Base-by-base conservation (phyloP, 2,797 vertebrate genomes). In the Cossypha caffra region DNA sequence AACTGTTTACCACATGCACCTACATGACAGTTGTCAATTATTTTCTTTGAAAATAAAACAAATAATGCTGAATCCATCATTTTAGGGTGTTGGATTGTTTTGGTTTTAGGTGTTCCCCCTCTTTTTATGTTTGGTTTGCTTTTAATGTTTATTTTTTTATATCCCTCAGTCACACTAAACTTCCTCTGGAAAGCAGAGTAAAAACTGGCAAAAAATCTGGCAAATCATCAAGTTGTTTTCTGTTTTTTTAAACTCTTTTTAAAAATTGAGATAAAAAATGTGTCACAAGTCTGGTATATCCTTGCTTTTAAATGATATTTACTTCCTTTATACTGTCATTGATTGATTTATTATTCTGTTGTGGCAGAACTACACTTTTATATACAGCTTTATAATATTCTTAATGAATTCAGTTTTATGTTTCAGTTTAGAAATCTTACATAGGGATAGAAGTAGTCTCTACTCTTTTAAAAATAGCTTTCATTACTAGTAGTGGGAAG, bases 81-180 rank as follows among this genome's bases (percentile, higher is more conserved):
- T 71, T 47, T 26, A 3, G 10, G 29, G 7, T 61, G 5, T 58
- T 63, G 9, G 13, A 35, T 57, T 76, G 6, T 16, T 63, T n/a
- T 37, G 2, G 9, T 16, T 7, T 52, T 21, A 20, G 3, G 1
- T 0, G 10, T 50, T 20, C 51, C 28, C 3, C 33, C 23, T 3
- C 23, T 37, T 29, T 25, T 28, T 17, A 66, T 29, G 16, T 23
- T 48, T 66, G 4, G 1, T 52, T 61, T 58, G 5, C 9, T 55
- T 88, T 61, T 35, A 47, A 28, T 54, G 3, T 23, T 13, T 43
- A 42, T 72, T 50, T 71, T 31, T 63, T 23, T 25, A 23, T 45
- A 17, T 58, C 3, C 5, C 6, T 69, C 18, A 63, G 24, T 88
- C 31, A 62, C 19, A 55, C 5, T 52, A 68, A 54, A 18, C 3